A percentile compares a stretch with the other conserved stretches of the same genome.
These are phyloP conservation scores for Sinocyclocheilus maitianheensis DNA, from an alignment of 2,113 vertebrate species.

Conservation along the genomic window DNA sequence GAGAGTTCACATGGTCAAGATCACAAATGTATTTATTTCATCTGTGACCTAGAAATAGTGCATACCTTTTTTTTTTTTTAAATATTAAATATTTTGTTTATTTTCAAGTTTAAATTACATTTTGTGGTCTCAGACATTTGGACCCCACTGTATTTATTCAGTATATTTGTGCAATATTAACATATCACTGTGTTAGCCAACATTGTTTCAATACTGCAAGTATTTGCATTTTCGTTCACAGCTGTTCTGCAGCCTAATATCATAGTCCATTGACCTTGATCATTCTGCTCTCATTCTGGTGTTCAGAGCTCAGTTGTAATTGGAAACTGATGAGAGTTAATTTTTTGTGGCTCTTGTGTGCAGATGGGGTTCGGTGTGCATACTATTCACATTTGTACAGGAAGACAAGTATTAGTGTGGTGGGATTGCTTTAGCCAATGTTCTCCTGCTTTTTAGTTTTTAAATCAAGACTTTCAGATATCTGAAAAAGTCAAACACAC, in stretches of 20 bases:
- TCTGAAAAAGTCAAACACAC: background rate
- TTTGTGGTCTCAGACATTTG: background rate
- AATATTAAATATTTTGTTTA: background rate
- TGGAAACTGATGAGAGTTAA: slow-evolving; percentile 18
- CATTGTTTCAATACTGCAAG: slow-evolving; percentile 13
- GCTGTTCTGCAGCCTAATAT: slow-evolving; percentile 10
- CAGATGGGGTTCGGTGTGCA: slow-evolving; percentile 41
- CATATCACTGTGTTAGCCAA: background rate
- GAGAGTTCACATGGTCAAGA: background rate
- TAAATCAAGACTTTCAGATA: background rate
- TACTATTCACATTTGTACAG: slow-evolving; percentile 63
- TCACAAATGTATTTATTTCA: background rate
- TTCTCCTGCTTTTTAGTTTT: background rate
- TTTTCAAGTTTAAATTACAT: slow-evolving; percentile 3
- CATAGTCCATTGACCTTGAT: background rate
- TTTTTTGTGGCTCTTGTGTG: slow-evolving; percentile 12
- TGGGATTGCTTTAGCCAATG: slow-evolving; percentile 6
- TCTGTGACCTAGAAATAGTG: background rate
- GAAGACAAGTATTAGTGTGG: slow-evolving; percentile 64
- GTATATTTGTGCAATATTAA: background rate
- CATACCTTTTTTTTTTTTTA: background rate
- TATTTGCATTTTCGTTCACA: slow-evolving; percentile 16
- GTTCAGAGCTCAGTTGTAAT: slow-evolving; percentile 19
- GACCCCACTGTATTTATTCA: background rate
- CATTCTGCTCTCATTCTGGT: slow-evolving; percentile 1